phyloP scores from a whole-genome alignment of 2,888 invertebrate genomes.

The Amphiduros pacificus region DNA sequence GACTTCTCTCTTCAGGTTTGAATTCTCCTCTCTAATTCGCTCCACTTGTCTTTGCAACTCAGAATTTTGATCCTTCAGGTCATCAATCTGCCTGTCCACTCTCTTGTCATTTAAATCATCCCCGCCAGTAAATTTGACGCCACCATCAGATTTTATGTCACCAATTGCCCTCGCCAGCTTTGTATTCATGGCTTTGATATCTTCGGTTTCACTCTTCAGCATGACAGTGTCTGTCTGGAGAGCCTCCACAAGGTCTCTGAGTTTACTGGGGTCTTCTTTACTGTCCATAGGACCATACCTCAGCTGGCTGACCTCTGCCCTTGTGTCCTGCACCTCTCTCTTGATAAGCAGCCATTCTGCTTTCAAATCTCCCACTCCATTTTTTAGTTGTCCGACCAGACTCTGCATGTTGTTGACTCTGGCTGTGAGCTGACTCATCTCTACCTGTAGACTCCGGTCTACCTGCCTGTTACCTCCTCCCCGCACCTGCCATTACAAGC shows the following conservation, averaged over 20 bases:
- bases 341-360: constrained; percentile 56
- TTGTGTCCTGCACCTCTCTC: constrained; percentile 37
- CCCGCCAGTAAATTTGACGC: too few species aligned
- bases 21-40: constrained; percentile 4
- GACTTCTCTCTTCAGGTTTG: constrained; percentile 9
- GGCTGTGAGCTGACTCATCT: too few species aligned
- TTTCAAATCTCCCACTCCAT: constrained; percentile 50
- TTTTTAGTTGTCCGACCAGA: constrained; percentile 33
- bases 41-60: constrained; percentile 13
- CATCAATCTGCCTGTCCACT: neutral
- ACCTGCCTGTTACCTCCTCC: too few species aligned
- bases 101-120: neutral
- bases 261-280: neutral
- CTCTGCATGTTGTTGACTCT: too few species aligned
- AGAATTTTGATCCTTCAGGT: constrained; percentile 2
- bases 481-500: too few species aligned
- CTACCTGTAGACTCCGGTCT: too few species aligned
- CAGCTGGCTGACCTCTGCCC: constrained; percentile 30
- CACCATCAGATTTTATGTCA: too few species aligned
- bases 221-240: constrained; percentile 19
- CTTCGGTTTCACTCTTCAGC: constrained; percentile 23
- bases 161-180: neutral
- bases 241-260: constrained; percentile 17
- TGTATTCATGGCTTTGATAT: constrained; percentile 7
- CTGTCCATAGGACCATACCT: constrained; percentile 9